These are phyloP conservation scores for Fabriciana adippe DNA, from an alignment of 2,888 invertebrate genomes.

Conservation along the genomic window DNA sequence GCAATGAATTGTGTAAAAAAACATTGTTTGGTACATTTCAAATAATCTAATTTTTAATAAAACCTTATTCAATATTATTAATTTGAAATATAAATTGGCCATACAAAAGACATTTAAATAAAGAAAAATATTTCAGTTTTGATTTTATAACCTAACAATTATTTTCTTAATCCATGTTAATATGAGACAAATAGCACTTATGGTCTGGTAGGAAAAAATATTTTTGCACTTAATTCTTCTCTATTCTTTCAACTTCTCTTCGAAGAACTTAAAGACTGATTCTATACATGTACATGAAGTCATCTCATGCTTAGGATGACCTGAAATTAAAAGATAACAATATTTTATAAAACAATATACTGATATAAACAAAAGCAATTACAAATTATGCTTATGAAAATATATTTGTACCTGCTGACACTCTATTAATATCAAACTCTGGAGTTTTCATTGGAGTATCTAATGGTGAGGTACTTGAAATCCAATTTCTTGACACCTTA, in stretches of 20 bases:
- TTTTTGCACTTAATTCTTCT: too few species aligned
- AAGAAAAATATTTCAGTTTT: too few species aligned
- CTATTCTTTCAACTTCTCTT: constrained; percentile 56
- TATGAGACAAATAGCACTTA: too few species aligned
- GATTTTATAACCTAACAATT: too few species aligned
- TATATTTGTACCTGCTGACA: constrained; percentile 80
- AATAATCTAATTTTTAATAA: too few species aligned
- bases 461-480: constrained; percentile 79
- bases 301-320: constrained; percentile 86
- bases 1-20: too few species aligned
- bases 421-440: constrained; percentile 78
- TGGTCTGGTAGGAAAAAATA: too few species aligned
- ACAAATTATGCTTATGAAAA: background rate
- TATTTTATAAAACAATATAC: background rate
- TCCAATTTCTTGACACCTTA: constrained; percentile 84
- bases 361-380: background rate
- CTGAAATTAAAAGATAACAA: constrained; percentile 55
- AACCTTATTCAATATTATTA: too few species aligned
- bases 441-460: constrained; percentile 78
- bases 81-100: too few species aligned
- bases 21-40: too few species aligned
- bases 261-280: constrained; percentile 85
- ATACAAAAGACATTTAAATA: too few species aligned
- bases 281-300: constrained; percentile 85
- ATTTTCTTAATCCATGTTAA: too few species aligned